Evolutionary conservation across 2,797 vertebrate genomes (phyloP).

Genomic region (Rousettus madagascariensis): DNA sequence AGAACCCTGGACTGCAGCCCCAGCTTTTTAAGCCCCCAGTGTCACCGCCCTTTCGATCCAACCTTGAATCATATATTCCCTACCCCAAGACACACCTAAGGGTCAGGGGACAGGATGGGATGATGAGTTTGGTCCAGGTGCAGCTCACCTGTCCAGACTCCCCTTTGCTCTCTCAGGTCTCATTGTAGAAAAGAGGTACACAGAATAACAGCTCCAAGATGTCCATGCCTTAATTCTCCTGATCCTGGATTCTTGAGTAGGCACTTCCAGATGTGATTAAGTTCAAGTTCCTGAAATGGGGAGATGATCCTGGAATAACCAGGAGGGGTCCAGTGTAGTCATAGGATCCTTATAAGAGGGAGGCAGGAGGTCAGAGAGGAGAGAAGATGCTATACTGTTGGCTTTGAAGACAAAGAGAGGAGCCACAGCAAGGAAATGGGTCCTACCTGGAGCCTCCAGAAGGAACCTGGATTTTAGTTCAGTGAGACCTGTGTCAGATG

Average conservation of each 20-base stretch:
- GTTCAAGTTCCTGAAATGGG: no score
- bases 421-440: background rate
- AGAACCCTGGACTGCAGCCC: background rate
- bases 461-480: background rate
- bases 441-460: background rate
- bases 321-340: background rate
- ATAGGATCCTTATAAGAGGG: background rate
- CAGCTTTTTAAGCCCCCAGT: background rate
- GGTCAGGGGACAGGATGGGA: no score
- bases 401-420: background rate
- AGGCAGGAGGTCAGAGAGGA: background rate
- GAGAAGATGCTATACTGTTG: accelerated
- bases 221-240: background rate
- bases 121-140: background rate
- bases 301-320: background rate
- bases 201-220: background rate
- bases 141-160: background rate
- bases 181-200: background rate
- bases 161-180: background rate
- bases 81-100: background rate
- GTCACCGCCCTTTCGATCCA: background rate
- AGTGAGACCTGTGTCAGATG: background rate
- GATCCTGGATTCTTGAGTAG: background rate
- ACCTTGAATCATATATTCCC: background rate
- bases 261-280: background rate